Evolutionary conservation across 53 echinoderm and acorn worm genomes (phyloP).

Genomic region (Paelopatides confundens): DNA sequence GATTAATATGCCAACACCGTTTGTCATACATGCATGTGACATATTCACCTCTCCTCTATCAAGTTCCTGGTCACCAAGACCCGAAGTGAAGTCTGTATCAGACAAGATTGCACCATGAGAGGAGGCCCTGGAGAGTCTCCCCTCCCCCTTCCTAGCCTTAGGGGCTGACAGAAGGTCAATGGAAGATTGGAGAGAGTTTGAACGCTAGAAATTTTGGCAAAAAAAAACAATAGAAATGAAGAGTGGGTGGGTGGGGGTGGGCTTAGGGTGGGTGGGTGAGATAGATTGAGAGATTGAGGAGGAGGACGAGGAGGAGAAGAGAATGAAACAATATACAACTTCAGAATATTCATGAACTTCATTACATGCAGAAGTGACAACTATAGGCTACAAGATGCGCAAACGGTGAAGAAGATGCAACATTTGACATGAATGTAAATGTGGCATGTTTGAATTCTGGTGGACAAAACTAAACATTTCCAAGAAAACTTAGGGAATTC

Average conservation of each 20-base stretch:
- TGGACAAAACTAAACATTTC: background rate
- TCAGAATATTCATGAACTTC: background rate
- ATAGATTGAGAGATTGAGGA: no score
- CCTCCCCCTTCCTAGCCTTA: conserved; percentile 21
- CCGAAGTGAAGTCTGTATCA: conserved; percentile 44
- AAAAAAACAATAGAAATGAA: background rate
- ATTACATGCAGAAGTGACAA: background rate
- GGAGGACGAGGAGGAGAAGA: background rate
- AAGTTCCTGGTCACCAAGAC: conserved; percentile 45
- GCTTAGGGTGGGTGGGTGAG: background rate
- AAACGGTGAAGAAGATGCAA: background rate
- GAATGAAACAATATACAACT: background rate
- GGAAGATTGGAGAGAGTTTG: background rate
- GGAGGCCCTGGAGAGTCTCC: conserved; percentile 32
- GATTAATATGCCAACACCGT: conserved; percentile 45
- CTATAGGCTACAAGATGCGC: background rate
- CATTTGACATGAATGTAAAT: background rate
- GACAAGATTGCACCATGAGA: conserved; percentile 36
- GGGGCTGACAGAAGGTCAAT: conserved; percentile 33
- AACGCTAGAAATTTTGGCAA: background rate
- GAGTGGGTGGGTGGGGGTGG: background rate
- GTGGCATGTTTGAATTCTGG: background rate
- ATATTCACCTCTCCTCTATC: conserved; percentile 47
- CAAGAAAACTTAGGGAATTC: background rate
- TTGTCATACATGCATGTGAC: conserved; percentile 40